Evolutionary conservation across 1,140 invertebrate species (phyloP).

Genomic region (Xylocopa sonorina): DNA sequence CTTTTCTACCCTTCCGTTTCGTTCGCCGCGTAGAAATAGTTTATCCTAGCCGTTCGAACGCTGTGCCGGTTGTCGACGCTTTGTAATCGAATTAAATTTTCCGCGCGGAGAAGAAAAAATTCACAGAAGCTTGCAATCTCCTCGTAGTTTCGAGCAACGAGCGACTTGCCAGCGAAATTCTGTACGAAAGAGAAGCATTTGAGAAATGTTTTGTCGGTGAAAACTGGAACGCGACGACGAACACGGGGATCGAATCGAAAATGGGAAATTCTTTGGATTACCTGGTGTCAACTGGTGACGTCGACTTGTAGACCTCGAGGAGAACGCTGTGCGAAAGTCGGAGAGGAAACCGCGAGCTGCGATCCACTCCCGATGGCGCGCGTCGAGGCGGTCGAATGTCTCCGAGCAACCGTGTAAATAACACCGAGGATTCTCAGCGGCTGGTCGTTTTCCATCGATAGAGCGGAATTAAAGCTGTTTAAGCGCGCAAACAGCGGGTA

Average conservation of each 20-base stretch:
- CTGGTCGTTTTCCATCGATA: constrained; percentile 40
- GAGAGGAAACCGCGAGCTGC: neutral
- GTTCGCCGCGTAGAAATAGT: neutral
- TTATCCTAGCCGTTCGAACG: neutral
- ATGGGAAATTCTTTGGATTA: neutral
- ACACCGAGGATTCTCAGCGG: constrained; percentile 34
- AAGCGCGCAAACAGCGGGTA: constrained; percentile 8
- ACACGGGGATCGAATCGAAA: neutral
- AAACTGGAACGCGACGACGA: too few relatives aligned
- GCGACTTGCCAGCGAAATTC: too few relatives aligned
- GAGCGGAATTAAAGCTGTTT: constrained; percentile 24
- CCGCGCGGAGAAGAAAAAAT: too few relatives aligned
- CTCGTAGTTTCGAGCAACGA: too few relatives aligned
- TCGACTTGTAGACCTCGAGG: too few relatives aligned
- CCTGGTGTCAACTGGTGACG: neutral
- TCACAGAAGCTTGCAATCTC: too few relatives aligned
- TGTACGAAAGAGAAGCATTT: too few relatives aligned
- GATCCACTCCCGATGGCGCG: neutral
- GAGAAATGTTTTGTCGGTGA: too few relatives aligned
- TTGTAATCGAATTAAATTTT: too few relatives aligned
- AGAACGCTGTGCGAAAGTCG: too few relatives aligned
- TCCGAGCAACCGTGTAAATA: constrained; percentile 40
- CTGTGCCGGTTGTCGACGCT: too few relatives aligned
- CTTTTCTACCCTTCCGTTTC: neutral
- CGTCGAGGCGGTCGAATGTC: constrained; percentile 6